A percentile compares a stretch with the other conserved stretches of the same genome.
These are phyloP conservation scores for Furcula furcula DNA, from an alignment of 2,888 invertebrate species.

Conservation along the genomic window DNA sequence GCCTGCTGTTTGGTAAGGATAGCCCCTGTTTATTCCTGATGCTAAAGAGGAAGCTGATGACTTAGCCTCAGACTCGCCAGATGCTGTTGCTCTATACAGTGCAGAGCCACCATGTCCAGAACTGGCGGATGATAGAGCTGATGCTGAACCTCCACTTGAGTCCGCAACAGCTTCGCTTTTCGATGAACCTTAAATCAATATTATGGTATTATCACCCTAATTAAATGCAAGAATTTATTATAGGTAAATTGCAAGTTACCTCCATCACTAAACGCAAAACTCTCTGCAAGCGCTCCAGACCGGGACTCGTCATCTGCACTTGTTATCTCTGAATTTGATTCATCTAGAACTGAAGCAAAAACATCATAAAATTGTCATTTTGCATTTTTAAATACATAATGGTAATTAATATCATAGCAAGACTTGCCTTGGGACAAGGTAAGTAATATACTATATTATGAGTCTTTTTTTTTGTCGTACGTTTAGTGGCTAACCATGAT, in stretches of 20 bases:
- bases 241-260: slow-evolving; percentile 3
- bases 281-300: slow-evolving; percentile 15
- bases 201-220: not conserved
- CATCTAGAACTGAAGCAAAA: slow-evolving; percentile 6
- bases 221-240: not conserved
- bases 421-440: no score
- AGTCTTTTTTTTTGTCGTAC: no score
- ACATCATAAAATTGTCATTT: not conserved
- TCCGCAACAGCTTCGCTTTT: slow-evolving; percentile 5
- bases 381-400: no score
- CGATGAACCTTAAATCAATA: slow-evolving; percentile 3
- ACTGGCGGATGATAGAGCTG: slow-evolving; percentile 3
- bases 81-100: slow-evolving; percentile 5
- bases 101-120: not conserved
- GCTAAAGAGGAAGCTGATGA: not conserved
- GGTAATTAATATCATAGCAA: no score
- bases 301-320: slow-evolving; percentile 7
- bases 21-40: not conserved
- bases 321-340: slow-evolving; percentile 3
- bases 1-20: not conserved
- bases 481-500: no score
- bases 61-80: not conserved
- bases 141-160: slow-evolving; percentile 6
- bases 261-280: slow-evolving; percentile 10
- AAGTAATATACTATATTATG: no score